Base-by-base conservation (phyloP, 64 coral and sea anemone species). In the Pachyseris speciosa region DNA sequence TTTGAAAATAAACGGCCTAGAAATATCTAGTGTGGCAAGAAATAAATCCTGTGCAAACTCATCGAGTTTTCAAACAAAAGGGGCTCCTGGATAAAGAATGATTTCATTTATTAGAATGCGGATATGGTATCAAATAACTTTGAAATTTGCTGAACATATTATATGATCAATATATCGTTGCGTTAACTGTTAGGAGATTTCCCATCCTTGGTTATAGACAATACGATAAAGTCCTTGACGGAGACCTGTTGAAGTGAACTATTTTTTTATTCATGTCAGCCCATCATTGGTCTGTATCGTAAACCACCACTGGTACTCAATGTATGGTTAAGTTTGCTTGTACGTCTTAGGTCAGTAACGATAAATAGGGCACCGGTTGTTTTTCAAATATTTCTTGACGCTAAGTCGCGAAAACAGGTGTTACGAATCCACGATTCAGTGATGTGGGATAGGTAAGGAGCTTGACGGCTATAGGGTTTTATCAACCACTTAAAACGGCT, bases 301-400 rank as follows among this genome's bases (percentile, higher is more conserved):
- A 81, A 81, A 41, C n/a, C 22, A 25, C 36, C 31, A 63, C 52
- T 17, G 37, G 53, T 63, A 22, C 9, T 37, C 3, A 25, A n/a
- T 53, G 53, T 34, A 16, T 61, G 2, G 37, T 57, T 13, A 5
- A 61, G 29, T 27, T 20, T 32, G 33, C 52, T 25, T 61, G 74
- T 25, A 61, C 24, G n/a, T 39, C 16, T 81, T 25, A 40, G 77
- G 77, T 81, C 52, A 81, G 33, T 61, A 12, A 57, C 7, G 9
- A n/a, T 81, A 22, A 81, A 81, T 61, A 12, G 77, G 32, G 26
- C 53, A 81, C 77, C 77, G 5, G 77, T 33, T 9, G 36, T 63
- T 60, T 39, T 61, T 39, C 51, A 61, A 60, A 61, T 81, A 81
- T 81, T 81, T 53, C 36, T n/a, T 1, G 39, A 58, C 31, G 22